Evolutionary conservation across 2,888 invertebrate genomes (phyloP), one percentile per base, ranked within the genome.

Genomic region (Camponotus fellah): DNA sequence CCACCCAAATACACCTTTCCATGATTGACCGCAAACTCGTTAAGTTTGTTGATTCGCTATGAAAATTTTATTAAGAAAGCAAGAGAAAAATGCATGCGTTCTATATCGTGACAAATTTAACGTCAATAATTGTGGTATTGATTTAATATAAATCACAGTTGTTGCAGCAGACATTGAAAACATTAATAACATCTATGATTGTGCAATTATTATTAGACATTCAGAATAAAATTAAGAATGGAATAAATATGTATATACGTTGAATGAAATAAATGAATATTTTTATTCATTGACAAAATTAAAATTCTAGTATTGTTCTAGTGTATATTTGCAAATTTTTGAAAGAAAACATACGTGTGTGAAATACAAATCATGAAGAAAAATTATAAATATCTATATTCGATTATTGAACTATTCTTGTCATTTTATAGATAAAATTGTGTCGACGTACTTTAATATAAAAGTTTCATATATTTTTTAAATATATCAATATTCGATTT

Each of bases 11-110:
- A 4, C 21, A 34, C 56, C 40, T 49, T 72, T 66, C 60, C 71
- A 37, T 56, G 64, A 56, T 69, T 82, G 56, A 62, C 84, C 85
- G 65, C 64, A 77, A 46, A 72, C 60, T 60, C 26, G n/a, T 34
- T 43, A 12, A 79, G n/a, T 10, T 34, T 76, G 85, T 89, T 84
- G 81, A 84, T 76, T 77, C 32, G 40, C 56, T 68, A 85, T 64
- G 68, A 68, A 83, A 89, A 77, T 49, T 80, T 80, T 60, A 80
- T 80, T 49, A 60, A 60, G 60, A 60, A 17, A 10, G 40, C 34
- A 43, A 43, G 49, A 56, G 60, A 58, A 60, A 14, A 60, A 80
- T 66, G 26, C 56, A 34, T 14, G 34, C 26, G 60, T 12, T 77
- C 46, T 66, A 64, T 46, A 12, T 68, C 82, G 56, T 32, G 58